Base-by-base conservation (phyloP, 64 coral and sea anemone species). In the Anthopleura sola region DNA sequence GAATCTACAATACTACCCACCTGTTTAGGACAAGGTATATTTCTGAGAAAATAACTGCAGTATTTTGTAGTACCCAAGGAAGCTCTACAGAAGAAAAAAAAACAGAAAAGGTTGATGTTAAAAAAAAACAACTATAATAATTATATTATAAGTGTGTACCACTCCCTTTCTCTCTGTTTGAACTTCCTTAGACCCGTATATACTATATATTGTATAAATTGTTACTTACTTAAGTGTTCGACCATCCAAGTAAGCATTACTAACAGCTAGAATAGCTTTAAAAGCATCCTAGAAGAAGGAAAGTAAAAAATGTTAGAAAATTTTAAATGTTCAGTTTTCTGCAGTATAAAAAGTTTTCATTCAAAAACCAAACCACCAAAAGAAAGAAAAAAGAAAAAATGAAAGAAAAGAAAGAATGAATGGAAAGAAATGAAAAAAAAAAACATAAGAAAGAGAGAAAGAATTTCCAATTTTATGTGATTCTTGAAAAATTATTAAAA, bases 11-110 rank as follows among this genome's bases (percentile, higher is more conserved):
- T n/a, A n/a, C n/a, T n/a, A n/a, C n/a, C 91, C 78, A 99, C 96
- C 44, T 87, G 87, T 94, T 99, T 99, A 39, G 96, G 93, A 55
- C 96, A 99, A 9, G 86, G 84, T 64, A 94, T 99, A 84, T 99
- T 94, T 87, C 90, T 92, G 26, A 99, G 90, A 89, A 99, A 99
- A 83, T 94, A 94, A 84, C 92, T 99, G 87, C 96, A 99, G 38
- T 99, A 99, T 82, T 99, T 99, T 85, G 96, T 99, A 21, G 96
- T 99, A 44, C 96, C 96, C 56, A 99, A 75, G 3, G 96, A 99
- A 54, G 96, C 93, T 87, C 96, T 99, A 81, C 38, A 91, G 14
- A n/a, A 77, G n/a, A n/a, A n/a, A n/a, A n/a, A 47, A 75, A 58
- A 82, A 11, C 8, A 37, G 21, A 51, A 85, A 85, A 40, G 55